Evolutionary conservation across 2,113 vertebrate genomes (phyloP), one percentile per base, ranked within the genome.

Genomic region (Takifugu flavidus): DNA sequence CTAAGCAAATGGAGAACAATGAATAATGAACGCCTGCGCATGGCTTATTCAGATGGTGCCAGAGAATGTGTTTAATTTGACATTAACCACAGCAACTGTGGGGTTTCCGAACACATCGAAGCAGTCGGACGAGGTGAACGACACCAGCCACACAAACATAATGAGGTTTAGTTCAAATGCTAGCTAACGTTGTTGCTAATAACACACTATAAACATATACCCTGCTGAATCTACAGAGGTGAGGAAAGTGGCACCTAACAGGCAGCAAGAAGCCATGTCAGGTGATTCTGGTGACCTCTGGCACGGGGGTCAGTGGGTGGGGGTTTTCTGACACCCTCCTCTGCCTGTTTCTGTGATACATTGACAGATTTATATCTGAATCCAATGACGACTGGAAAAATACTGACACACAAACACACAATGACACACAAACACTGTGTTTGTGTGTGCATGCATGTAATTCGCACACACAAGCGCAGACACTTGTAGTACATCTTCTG

Each of bases 41-140:
- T 57, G 59, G 61, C 10, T 50, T 46, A 55, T 62, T 71, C 49
- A 66, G 62, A 42, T n/a, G 59, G 55, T 7, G 49, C 59, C 50
- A 64, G 46, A 51, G 49, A 71, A 67, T 56, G 59, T 60, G 59
- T 59, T 70, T 47, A 45, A 54, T 67, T 50, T 69, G 60, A 61
- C 54, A 59, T 68, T 45, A 67, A 61, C 49, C 64, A 52, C 61
- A 69, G 62, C 65, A 66, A 74, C 54, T 62, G 59, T 53, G 52
- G 27, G n/a, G 45, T 53, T 31, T 67, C 61, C 34, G 54, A 65
- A 28, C 53, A 53, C 29, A 42, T 65, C 14, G 45, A n/a, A 47
- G 8, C 45, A 15, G 45, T 15, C 4, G n/a, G n/a, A 47, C n/a
- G 14, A 6, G 5, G 26, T 53, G 28, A 29, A 29, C 14, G 1